Percentiles rank a stretch among this genome's conserved stretches.
phyloP scores from a whole-genome alignment of 2,113 vertebrate genomes.

The Ardeotis arabs region DNA sequence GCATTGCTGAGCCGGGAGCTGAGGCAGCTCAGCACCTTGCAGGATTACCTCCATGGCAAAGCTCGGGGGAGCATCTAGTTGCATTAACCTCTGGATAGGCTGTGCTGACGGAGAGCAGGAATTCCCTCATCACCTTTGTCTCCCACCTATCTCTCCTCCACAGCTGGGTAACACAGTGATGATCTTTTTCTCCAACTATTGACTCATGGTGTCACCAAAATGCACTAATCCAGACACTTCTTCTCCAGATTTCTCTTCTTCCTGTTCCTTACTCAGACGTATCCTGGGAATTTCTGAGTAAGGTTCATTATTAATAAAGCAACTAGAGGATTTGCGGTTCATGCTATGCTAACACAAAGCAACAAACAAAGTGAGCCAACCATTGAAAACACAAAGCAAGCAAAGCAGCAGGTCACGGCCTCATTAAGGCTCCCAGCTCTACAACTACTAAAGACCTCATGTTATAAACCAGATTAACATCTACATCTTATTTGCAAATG shows the following conservation, averaged over 20 bases:
- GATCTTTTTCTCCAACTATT: background rate
- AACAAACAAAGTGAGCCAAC: background rate
- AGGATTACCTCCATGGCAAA: background rate
- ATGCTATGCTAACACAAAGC: background rate
- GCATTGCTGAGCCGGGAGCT: background rate
- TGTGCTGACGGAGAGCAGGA: background rate
- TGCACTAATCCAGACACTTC: background rate
- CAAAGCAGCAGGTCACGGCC: background rate
- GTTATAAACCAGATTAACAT: constrained; percentile 16
- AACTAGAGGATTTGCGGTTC: background rate
- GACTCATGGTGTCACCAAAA: background rate
- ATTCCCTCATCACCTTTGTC: background rate
- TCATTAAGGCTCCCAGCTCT: constrained; percentile 17
- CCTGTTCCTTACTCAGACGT: background rate
- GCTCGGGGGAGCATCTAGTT: background rate
- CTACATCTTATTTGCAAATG: constrained; percentile 34
- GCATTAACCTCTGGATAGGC: background rate
- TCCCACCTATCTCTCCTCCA: background rate
- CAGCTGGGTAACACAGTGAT: background rate
- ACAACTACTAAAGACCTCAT: background rate
- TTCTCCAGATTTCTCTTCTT: background rate
- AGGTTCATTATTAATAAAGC: background rate
- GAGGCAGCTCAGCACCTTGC: background rate
- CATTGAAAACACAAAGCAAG: background rate
- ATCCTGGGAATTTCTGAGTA: background rate